Evolutionary conservation across 2,113 vertebrate species (phyloP).

Genomic region (Nansenia antarctica): DNA sequence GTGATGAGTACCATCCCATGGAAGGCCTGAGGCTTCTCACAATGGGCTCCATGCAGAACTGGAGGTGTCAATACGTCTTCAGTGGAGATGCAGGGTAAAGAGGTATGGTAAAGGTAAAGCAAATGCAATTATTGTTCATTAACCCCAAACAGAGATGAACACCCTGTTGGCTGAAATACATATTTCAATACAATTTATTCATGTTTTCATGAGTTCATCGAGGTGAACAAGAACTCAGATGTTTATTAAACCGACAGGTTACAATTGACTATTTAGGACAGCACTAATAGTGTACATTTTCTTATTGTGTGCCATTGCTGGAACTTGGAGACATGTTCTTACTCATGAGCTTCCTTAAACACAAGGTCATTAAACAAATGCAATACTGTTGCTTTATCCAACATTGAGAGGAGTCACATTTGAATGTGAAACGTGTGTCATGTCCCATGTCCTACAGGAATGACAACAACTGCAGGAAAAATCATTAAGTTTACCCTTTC

Average conservation of each 20-base stretch:
- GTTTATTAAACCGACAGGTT: not conserved
- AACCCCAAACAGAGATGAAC: not conserved
- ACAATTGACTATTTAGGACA: too few relatives aligned
- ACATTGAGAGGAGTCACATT: constrained; percentile 21
- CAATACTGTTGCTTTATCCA: not conserved
- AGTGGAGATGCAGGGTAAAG: not conserved
- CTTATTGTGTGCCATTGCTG: not conserved
- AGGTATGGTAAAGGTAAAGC: not conserved
- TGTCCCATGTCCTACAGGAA: not conserved
- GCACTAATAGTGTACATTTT: too few relatives aligned
- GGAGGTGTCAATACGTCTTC: not conserved
- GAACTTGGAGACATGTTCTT: not conserved
- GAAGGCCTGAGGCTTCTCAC: too few relatives aligned
- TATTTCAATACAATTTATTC: not conserved
- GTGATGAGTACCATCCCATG: too few relatives aligned
- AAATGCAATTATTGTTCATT: not conserved
- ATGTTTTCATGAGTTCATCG: not conserved
- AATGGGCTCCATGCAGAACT: too few relatives aligned
- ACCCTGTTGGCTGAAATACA: not conserved
- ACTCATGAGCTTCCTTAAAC: not conserved
- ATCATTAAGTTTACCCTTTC: constrained; percentile 12
- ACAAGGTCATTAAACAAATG: not conserved
- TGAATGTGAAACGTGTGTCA: not conserved
- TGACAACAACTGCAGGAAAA: not conserved
- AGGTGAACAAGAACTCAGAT: not conserved